Base-by-base conservation (phyloP, 2,113 vertebrate genomes). In the Pycnonotus jocosus region DNA sequence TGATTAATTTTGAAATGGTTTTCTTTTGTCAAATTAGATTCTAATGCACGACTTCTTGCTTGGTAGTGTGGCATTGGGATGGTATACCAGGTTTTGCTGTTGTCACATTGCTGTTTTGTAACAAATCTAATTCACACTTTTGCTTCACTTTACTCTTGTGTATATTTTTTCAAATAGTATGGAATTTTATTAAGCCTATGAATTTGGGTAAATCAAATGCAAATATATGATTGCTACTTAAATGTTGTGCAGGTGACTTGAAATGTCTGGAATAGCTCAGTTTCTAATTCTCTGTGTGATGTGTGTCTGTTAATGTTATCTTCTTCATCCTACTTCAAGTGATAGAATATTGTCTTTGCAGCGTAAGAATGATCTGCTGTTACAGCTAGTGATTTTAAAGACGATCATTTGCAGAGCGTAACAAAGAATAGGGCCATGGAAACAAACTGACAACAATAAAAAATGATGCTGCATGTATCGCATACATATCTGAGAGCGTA, bases 381-480 rank as follows among this genome's bases (percentile, higher is more conserved):
- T 85, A n/a, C 11, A 89, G 15, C 15, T 31, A 33, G 25, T 54
- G 42, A n/a, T 58, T 83, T 76, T 54, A 33, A 54, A 18, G 47
- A 21, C 7, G 4, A 14, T 40, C 3, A 6, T 47, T 62, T 9
- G 13, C 35, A 64, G 35, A 64, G 12, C 30, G 15, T 51, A 69
- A 70, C 17, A 57, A 88, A 13, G 51, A 90, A 50, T 14, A 21
- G 35, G 51, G 13, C 35, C 8, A 5, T n/a, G 23, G 62, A 74
- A 89, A 35, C 42, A 79, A 66, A 31, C 35, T 42, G 31, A 11
- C 38, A 66, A 31, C 30, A 62, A 21, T 57, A 33, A 66, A 57
- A 27, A 21, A 21, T 35, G 19, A 12, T 31, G 11, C 51, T 48
- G 12, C 22, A 4, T 60, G 17, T 51, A 10, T 65, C 0, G 0